Evolutionary conservation across 2,797 vertebrate genomes (phyloP).

Genomic region (Fringilla coelebs): DNA sequence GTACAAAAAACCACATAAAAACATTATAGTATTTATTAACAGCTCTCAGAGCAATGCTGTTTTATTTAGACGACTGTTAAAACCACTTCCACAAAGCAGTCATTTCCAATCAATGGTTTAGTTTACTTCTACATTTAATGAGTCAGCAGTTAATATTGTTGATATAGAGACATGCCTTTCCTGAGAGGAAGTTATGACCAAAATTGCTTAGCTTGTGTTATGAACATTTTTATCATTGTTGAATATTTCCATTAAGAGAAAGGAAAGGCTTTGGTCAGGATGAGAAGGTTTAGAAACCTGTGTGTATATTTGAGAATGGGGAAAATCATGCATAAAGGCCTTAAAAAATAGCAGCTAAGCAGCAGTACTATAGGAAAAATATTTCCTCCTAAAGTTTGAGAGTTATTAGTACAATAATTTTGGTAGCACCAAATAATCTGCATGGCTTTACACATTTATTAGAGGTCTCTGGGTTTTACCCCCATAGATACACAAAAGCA

Average conservation of each 20-base stretch:
- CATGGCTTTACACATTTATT: neutral
- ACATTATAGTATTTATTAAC: neutral
- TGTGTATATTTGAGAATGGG: neutral
- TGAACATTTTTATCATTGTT: neutral
- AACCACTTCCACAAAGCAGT: neutral
- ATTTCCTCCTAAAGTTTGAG: neutral
- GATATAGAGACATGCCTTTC: neutral
- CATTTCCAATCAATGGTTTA: neutral
- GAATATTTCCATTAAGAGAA: neutral
- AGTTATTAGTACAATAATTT: neutral
- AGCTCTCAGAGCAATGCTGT: neutral
- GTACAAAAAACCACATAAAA: neutral
- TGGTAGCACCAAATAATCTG: neutral
- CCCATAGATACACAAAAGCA: neutral
- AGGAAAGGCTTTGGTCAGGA: neutral
- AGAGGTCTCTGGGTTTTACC: neutral
- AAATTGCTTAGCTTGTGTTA: neutral
- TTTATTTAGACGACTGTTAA: constrained; percentile 14
- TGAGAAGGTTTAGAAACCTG: neutral
- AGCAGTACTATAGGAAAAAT: neutral
- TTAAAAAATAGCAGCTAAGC: neutral
- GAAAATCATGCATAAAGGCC: neutral
- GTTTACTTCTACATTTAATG: neutral
- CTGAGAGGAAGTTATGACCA: neutral
- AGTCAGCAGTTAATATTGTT: neutral